phyloP scores from a whole-genome alignment of 2,797 vertebrate species.

The Sciurus carolinensis region DNA sequence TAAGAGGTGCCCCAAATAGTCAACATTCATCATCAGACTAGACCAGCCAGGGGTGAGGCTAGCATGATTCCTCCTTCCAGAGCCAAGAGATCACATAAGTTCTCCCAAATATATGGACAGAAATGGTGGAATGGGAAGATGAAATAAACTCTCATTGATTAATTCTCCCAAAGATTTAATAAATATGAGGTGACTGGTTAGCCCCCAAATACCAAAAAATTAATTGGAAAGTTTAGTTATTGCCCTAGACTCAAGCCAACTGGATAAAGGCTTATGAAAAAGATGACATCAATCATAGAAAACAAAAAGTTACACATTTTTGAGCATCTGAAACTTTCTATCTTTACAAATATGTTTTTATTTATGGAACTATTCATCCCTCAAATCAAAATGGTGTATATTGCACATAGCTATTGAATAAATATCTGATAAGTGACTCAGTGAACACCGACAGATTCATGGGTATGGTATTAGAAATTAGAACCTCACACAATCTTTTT shows the following conservation, averaged over 20 bases:
- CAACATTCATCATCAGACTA: neutral
- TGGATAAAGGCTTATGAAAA: neutral
- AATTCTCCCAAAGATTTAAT: neutral
- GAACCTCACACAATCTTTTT: neutral
- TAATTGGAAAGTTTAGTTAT: neutral
- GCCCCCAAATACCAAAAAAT: neutral
- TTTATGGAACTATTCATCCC: neutral
- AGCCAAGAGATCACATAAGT: neutral
- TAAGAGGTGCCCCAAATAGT: neutral
- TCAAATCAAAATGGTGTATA: neutral
- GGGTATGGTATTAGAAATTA: neutral
- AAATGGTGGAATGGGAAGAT: neutral
- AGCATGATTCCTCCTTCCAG: neutral
- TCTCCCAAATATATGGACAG: accelerated
- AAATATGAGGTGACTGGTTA: neutral
- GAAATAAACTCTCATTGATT: neutral
- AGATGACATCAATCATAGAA: neutral
- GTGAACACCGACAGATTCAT: neutral
- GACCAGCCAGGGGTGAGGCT: neutral
- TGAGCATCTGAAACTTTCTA: neutral
- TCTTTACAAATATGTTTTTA: neutral
- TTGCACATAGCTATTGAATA: neutral
- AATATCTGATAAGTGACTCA: neutral
- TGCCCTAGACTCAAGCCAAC: neutral
- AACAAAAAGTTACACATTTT: neutral